Evolutionary conservation across 2,888 invertebrate species (phyloP).

Genomic region (Xestobium rufovillosum): DNA sequence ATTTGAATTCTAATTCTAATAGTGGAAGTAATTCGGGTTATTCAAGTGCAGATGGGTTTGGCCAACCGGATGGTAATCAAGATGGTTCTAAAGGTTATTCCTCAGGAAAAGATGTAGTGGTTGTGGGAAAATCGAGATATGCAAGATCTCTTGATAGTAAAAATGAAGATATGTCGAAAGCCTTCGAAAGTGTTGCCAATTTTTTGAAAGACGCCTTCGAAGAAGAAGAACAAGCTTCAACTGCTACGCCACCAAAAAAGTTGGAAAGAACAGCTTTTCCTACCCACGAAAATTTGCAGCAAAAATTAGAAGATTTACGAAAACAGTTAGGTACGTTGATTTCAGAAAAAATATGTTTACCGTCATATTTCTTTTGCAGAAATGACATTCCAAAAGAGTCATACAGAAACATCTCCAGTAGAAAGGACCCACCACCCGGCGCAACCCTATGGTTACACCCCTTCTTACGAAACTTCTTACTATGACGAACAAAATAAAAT

Average conservation of each 20-base stretch:
- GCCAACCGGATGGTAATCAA: too few relatives aligned
- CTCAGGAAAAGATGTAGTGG: too few relatives aligned
- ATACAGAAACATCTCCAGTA: constrained; percentile 18
- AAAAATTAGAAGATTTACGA: constrained; percentile 29
- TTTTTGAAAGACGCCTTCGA: constrained; percentile 1
- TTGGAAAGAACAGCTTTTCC: too few relatives aligned
- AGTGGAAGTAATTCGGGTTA: background rate
- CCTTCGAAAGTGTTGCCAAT: constrained; percentile 1
- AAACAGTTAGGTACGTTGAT: constrained; percentile 35
- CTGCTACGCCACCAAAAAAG: too few relatives aligned
- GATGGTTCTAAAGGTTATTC: too few relatives aligned
- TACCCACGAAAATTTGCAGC: too few relatives aligned
- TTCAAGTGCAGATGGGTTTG: too few relatives aligned
- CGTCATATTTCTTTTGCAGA: constrained; percentile 12
- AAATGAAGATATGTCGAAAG: constrained; percentile 6
- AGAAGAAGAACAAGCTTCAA: background rate
- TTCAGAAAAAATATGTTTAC: constrained; percentile 10
- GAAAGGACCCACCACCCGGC: constrained; percentile 15
- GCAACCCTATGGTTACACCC: constrained; percentile 9
- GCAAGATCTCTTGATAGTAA: background rate
- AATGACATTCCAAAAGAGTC: constrained; percentile 4
- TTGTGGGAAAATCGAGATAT: background rate
- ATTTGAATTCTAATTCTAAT: constrained; percentile 16
- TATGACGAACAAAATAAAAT: constrained; percentile 7
- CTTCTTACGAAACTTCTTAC: constrained; percentile 9